A percentile compares a stretch with the other conserved stretches of the same genome.
These are phyloP conservation scores for Notarius quadriscutis DNA, from an alignment of 2,113 vertebrate species.

Conservation along the genomic window DNA sequence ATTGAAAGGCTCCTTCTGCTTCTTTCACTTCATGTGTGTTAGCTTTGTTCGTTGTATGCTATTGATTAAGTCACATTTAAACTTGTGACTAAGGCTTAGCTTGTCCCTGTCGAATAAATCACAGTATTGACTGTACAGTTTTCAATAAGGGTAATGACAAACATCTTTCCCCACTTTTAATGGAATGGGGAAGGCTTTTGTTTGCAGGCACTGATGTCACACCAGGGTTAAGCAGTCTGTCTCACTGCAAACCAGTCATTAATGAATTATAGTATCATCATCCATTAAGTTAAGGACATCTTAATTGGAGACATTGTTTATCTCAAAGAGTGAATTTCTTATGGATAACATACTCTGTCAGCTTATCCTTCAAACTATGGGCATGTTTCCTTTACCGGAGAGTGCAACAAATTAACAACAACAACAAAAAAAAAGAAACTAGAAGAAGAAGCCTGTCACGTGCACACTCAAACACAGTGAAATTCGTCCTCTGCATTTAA, in stretches of 20 bases:
- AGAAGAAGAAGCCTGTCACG: too few species aligned
- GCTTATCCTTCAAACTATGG: not conserved
- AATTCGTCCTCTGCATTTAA: too few species aligned
- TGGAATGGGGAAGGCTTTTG: constrained; percentile 74
- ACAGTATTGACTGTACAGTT: constrained; percentile 74
- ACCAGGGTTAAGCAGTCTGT: constrained; percentile 71
- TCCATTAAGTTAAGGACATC: not conserved
- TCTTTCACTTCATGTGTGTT: constrained; percentile 60
- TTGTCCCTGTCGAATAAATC: constrained; percentile 76
- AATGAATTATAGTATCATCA: not conserved
- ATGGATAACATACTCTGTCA: not conserved
- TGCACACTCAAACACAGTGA: too few species aligned
- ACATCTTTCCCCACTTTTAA: constrained; percentile 78
- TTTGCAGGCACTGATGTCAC: constrained; percentile 56
- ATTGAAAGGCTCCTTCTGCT: constrained; percentile 55
- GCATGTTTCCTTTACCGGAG: not conserved
- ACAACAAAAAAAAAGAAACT: too few species aligned
- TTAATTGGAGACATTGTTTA: not conserved
- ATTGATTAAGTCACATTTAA: constrained; percentile 72
- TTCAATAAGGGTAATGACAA: constrained; percentile 82
- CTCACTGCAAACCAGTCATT: constrained; percentile 64
- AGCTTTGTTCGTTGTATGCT: constrained; percentile 72
- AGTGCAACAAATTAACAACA: not conserved
- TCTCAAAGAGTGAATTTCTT: not conserved
- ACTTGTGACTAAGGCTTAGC: constrained; percentile 79